Conservation (phyloP, 2,888 invertebrate species). For the Argynnis bischoffii region DNA sequence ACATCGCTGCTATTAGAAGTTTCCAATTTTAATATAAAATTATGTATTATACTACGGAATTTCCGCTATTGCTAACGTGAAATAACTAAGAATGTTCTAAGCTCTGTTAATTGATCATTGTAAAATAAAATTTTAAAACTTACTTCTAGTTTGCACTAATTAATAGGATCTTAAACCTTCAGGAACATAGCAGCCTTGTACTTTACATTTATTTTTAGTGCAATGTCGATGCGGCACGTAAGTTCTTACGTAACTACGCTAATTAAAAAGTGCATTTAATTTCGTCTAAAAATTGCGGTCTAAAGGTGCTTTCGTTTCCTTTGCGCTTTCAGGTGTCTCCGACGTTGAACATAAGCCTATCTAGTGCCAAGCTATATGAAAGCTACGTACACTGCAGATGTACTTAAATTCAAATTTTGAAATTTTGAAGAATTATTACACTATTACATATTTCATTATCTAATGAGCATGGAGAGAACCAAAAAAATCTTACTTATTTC, state of each 20-base stretch:
- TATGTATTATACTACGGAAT: not conserved
- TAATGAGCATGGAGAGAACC: too few relatives aligned
- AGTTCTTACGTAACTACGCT: constrained; percentile 22
- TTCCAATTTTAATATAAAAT: not conserved
- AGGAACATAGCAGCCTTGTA: constrained; percentile 3
- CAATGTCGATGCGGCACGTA: constrained; percentile 13
- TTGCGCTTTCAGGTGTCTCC: constrained; percentile 53
- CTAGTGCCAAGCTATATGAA: not conserved
- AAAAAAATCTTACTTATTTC: too few relatives aligned
- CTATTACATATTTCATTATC: too few relatives aligned
- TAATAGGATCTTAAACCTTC: constrained; percentile 24
- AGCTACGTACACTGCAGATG: too few relatives aligned
- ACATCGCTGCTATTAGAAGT: not conserved
- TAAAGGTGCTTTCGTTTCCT: constrained; percentile 48
- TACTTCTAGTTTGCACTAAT: constrained; percentile 16
- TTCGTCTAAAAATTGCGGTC: constrained; percentile 48
- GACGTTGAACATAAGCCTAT: constrained; percentile 31
- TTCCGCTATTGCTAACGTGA: not conserved
- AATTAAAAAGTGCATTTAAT: constrained; percentile 44
- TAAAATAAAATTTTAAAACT: constrained; percentile 1
- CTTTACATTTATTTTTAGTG: constrained; percentile 23
- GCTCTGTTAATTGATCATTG: not conserved
- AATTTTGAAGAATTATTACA: not conserved
- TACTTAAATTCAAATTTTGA: not conserved
- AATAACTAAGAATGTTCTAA: not conserved